phyloP scores from a whole-genome alignment of 2,113 vertebrate genomes.

The Nannospalax galili region DNA sequence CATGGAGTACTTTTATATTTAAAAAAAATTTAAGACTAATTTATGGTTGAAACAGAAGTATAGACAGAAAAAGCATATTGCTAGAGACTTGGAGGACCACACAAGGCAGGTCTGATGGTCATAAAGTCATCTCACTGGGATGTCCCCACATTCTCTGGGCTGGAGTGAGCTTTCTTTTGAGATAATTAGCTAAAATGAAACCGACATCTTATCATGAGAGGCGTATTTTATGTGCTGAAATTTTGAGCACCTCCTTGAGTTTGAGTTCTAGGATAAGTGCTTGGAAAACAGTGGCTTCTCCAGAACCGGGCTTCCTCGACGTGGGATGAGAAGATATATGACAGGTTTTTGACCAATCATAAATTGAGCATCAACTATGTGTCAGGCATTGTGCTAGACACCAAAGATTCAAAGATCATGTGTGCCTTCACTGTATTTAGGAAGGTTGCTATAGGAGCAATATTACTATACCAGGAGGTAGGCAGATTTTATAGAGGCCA shows the following conservation, averaged over 20 bases:
- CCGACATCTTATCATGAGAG: background rate
- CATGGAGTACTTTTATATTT: slow-evolving; percentile 23
- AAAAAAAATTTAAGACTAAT: background rate
- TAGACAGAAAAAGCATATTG: background rate
- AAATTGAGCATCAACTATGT: background rate
- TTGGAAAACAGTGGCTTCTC: background rate
- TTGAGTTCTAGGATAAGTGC: background rate
- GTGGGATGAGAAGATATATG: accelerated
- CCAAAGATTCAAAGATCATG: background rate
- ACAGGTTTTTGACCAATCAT: background rate
- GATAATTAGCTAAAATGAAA: background rate
- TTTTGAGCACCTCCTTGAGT: background rate
- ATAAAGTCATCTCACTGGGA: background rate
- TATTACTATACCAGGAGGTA: too few relatives aligned
- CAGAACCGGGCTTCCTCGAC: background rate
- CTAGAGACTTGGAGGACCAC: background rate
- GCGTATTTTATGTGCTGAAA: background rate
- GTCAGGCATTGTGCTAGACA: background rate
- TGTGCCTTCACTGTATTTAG: background rate
- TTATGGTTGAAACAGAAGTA: slow-evolving; percentile 14
- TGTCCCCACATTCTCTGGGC: background rate
- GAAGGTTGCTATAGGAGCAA: background rate
- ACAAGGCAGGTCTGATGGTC: background rate
- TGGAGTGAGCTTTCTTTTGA: background rate
- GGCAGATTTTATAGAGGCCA: background rate